These are phyloP conservation scores for Drosophila subobscura DNA, from an alignment of 1,140 invertebrate species.

Conservation along the genomic window DNA sequence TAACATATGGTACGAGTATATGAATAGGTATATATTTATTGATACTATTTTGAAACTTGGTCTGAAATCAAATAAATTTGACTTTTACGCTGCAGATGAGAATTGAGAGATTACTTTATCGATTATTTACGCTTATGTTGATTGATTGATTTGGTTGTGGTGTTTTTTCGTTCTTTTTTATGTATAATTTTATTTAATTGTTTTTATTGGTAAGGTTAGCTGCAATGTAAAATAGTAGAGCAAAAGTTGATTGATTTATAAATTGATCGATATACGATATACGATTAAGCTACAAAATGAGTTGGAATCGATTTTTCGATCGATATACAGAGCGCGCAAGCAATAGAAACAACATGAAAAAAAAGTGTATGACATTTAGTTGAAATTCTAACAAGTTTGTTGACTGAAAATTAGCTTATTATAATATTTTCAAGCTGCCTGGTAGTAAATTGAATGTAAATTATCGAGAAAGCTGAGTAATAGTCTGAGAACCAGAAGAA, in stretches of 20 bases:
- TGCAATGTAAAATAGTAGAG: constrained; percentile 59
- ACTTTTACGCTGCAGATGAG: constrained; percentile 58
- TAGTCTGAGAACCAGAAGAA: no score
- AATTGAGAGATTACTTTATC: constrained; percentile 40
- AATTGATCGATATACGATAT: constrained; percentile 33
- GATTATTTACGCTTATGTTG: constrained; percentile 44
- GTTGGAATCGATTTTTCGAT: constrained; percentile 22
- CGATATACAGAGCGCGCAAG: constrained; percentile 30
- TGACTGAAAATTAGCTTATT: no score
- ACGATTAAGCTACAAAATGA: constrained; percentile 31
- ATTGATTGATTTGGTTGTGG: constrained; percentile 21
- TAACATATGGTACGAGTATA: constrained; percentile 21
- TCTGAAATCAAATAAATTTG: constrained; percentile 81
- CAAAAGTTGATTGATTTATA: constrained; percentile 40
- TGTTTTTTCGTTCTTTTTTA: constrained; percentile 26
- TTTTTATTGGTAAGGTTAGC: constrained; percentile 50
- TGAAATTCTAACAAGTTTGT: constrained; percentile 13
- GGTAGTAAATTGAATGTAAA: no score
- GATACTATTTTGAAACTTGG: constrained; percentile 66
- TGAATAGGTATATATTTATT: constrained; percentile 21
- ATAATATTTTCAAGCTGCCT: no score
- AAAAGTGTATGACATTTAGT: constrained; percentile 7
- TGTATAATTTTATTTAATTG: constrained; percentile 25
- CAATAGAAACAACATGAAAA: constrained; percentile 20
- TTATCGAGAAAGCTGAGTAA: no score